A percentile compares a stretch with the other conserved stretches of the same genome.
phyloP scores from a whole-genome alignment of 1,140 invertebrate genomes.

The Hylyphantes graminicola region DNA sequence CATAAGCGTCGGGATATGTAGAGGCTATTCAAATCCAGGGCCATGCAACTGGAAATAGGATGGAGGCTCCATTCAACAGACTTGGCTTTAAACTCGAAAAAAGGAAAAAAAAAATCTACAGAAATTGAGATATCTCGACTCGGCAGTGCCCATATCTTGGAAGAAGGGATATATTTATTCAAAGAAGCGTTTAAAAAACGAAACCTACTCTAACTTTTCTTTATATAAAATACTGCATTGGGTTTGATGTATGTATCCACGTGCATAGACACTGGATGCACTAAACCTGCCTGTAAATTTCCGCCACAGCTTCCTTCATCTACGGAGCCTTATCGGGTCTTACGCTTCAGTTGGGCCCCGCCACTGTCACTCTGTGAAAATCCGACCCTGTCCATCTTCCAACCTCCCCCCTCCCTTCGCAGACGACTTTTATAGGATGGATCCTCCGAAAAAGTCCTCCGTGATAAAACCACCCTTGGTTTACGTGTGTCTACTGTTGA shows the following conservation, averaged over 20 bases:
- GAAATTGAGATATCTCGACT: constrained; percentile 16
- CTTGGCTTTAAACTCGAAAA: constrained; percentile 13
- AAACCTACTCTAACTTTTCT: not conserved
- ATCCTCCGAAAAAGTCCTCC: not conserved
- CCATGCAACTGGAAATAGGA: constrained; percentile 19
- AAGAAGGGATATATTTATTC: constrained; percentile 12
- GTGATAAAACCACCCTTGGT: constrained; percentile 40
- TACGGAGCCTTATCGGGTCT: constrained; percentile 42
- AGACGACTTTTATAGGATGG: constrained; percentile 28
- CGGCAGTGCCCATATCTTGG: constrained; percentile 26
- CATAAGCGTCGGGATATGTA: constrained; percentile 22
- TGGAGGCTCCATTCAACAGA: constrained; percentile 7
- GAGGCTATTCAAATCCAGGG: constrained; percentile 39
- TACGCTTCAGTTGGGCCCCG: constrained; percentile 36
- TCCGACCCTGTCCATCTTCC: constrained; percentile 4
- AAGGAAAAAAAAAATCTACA: not conserved
- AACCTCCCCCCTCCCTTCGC: not conserved
- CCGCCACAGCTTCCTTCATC: constrained; percentile 1
- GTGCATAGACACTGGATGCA: constrained; percentile 20
- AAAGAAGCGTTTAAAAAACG: not conserved
- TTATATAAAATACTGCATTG: constrained; percentile 20
- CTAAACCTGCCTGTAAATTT: constrained; percentile 51
- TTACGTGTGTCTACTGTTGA: constrained; percentile 39
- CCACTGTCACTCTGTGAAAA: constrained; percentile 42
- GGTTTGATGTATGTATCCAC: constrained; percentile 19